Base-by-base conservation (phyloP, 2,797 vertebrate genomes). In the Neoniphon sammara region DNA sequence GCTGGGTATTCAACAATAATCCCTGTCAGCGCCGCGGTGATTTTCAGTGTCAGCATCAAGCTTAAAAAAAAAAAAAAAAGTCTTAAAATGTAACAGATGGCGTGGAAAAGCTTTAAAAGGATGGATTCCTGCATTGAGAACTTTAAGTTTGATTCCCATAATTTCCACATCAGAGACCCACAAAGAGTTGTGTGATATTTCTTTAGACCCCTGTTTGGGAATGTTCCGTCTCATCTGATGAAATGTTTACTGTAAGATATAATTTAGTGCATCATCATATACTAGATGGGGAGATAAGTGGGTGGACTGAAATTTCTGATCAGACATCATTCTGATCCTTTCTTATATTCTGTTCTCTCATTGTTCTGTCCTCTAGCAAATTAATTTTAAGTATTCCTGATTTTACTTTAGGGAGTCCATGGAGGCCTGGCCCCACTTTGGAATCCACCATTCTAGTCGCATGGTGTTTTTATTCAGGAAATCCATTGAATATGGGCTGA, bases 21-120 rank as follows among this genome's bases (percentile, higher is more conserved):
- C 11, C 61, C 31, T 53, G 54, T 34, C 44, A 4, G 17, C 31
- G 7, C 66, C 15, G 6, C 15, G 5, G 30, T 47, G 8, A 34
- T 58, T 34, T 52, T 27, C n/a, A 4, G 25, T 46, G 63, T 72
- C 53, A 74, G 49, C 62, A 44, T 64, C 67, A 21, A 2, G 21
- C 77, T 53, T 60, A 46, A 77, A 27, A 27, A 27, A 27, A 27
- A 27, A 27, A 27, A 27, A 27, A 27, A 27, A 27, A 64, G 36
- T 42, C 23, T 58, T 9, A 12, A 34, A 30, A 56, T 17, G 2
- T 56, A 39, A 6, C 7, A 15, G 23, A 56, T 72, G 14, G 47
- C 6, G 1, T 50, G 7, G 18, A 55, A 64, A 65, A 79, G 77
- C 75, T 83, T 75, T 81, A 65, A 77, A 34, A 46, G 34, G 63